Conservation (phyloP, 2,113 vertebrate species). For the Hemiscyllium ocellatum region DNA sequence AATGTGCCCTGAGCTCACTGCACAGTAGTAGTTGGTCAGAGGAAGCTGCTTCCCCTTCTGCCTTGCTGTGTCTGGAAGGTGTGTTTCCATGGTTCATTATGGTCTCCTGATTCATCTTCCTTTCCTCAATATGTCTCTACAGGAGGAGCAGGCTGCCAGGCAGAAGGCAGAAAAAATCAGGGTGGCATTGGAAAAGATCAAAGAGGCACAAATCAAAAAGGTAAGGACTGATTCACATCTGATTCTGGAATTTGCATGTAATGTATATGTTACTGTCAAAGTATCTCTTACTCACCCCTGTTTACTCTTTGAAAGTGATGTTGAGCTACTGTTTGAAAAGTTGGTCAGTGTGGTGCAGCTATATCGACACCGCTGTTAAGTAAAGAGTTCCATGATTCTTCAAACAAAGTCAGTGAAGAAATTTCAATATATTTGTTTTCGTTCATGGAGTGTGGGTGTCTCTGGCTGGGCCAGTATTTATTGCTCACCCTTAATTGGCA, state of each 20-base stretch:
- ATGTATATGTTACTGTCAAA: not conserved
- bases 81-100: not conserved
- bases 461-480: too few species aligned
- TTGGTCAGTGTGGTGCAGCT: not conserved
- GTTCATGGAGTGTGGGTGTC: too few species aligned
- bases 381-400: not conserved
- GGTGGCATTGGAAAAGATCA: conserved; percentile 95
- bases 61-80: not conserved
- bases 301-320: not conserved
- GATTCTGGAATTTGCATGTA: not conserved
- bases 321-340: not conserved
- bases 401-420: not conserved
- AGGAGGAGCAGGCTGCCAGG: conserved; percentile 97
- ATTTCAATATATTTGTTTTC: not conserved
- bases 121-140: conserved; percentile 46
- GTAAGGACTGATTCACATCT: conserved; percentile 50
- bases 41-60: not conserved
- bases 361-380: not conserved
- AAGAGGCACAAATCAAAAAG: conserved; percentile 98
- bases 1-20: not conserved
- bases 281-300: not conserved
- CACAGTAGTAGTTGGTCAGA: not conserved
- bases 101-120: conserved; percentile 40
- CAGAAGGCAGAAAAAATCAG: conserved; percentile 95
- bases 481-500: too few species aligned